Percentiles rank a stretch among this genome's conserved stretches.
These are phyloP conservation scores for Campaea margaritaria DNA, from an alignment of 2,888 invertebrate species.

Conservation along the genomic window DNA sequence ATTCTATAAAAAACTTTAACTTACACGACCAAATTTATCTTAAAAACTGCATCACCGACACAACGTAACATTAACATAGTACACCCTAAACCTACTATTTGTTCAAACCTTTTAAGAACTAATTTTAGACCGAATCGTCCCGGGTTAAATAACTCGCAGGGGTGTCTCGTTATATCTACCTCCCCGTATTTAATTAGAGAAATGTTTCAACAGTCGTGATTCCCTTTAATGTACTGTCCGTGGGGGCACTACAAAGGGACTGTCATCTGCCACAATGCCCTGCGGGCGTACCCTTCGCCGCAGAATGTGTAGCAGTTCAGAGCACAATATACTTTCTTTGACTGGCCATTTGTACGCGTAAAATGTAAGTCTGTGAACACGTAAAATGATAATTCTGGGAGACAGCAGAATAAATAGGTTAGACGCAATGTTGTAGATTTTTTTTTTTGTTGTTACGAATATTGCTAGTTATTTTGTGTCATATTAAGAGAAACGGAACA, in stretches of 20 bases:
- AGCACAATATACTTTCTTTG: background rate
- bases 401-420: background rate
- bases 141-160: background rate
- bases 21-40: too few relatives aligned
- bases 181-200: conserved; percentile 14
- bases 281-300: background rate
- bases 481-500: too few relatives aligned
- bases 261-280: conserved; percentile 26
- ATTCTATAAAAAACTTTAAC: too few relatives aligned
- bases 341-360: conserved; percentile 4
- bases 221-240: conserved; percentile 19
- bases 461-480: too few relatives aligned
- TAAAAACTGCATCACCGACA: too few relatives aligned
- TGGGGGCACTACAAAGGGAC: conserved; percentile 25
- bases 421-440: too few relatives aligned
- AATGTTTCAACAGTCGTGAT: conserved; percentile 26
- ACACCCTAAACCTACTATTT: too few relatives aligned
- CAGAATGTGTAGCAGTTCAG: conserved; percentile 1
- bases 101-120: too few relatives aligned
- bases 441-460: too few relatives aligned
- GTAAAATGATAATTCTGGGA: conserved; percentile 6
- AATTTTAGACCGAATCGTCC: background rate
- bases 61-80: too few relatives aligned
- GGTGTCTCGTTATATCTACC: conserved; percentile 7
- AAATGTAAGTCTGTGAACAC: conserved; percentile 16